phyloP scores from a whole-genome alignment of 37 sponge, comb jelly and placozoan species.

The Halisarca cf. caerulea region DNA sequence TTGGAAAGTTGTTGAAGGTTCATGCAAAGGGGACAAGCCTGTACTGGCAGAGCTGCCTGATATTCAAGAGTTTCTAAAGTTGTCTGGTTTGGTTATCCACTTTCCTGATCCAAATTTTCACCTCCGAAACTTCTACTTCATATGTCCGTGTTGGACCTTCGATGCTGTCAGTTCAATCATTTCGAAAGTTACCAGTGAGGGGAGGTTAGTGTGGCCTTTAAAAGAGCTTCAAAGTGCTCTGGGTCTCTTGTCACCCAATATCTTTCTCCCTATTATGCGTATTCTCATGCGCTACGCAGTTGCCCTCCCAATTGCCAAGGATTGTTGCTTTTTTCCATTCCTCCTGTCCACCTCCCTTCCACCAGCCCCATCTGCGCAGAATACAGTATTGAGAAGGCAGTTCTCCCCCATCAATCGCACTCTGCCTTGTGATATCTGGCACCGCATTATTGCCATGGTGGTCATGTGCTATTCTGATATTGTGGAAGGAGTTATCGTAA shows the following conservation, averaged over 20 bases:
- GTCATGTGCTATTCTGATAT: constrained; percentile 33
- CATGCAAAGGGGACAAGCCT: constrained; percentile 49
- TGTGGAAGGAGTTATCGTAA: not conserved
- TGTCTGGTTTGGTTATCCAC: constrained; percentile 63
- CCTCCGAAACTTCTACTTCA: constrained; percentile 67
- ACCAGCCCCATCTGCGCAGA: not conserved
- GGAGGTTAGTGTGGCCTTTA: constrained; percentile 24
- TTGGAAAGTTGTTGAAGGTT: constrained; percentile 57
- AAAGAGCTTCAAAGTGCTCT: not conserved
- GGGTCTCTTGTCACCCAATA: not conserved
- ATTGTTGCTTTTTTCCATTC: constrained; percentile 54
- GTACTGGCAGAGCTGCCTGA: constrained; percentile 68
- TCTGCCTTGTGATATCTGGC: constrained; percentile 74
- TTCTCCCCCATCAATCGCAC: constrained; percentile 57
- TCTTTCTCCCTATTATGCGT: constrained; percentile 55
- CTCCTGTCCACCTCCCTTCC: constrained; percentile 52
- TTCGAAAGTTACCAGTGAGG: not conserved
- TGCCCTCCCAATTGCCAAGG: constrained; percentile 46
- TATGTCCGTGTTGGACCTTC: constrained; percentile 63
- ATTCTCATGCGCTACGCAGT: constrained; percentile 60
- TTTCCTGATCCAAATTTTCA: constrained; percentile 72
- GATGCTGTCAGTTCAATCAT: not conserved
- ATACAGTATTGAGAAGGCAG: constrained; percentile 52
- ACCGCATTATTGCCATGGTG: constrained; percentile 43
- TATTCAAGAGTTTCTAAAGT: constrained; percentile 60